Conservation (phyloP, 2,113 vertebrate genomes). For the Chinchilla lanigera region DNA sequence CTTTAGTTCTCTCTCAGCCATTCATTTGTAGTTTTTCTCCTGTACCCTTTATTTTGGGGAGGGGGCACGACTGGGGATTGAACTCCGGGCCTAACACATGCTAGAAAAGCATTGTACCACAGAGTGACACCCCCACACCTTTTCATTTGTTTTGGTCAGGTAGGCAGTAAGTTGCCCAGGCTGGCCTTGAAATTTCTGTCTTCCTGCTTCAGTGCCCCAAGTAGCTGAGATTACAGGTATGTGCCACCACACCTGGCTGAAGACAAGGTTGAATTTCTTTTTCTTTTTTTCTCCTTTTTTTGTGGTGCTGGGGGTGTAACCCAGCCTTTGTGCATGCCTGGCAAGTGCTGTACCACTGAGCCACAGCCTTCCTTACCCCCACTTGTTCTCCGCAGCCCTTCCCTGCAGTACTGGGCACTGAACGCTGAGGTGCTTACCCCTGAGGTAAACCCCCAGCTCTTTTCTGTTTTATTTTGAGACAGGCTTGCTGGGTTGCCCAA, state of each 20-base stretch:
- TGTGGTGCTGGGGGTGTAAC: background rate
- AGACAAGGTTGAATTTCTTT: background rate
- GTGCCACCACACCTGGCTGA: background rate
- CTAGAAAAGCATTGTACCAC: background rate
- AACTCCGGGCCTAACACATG: background rate
- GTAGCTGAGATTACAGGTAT: background rate
- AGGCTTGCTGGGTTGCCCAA: background rate
- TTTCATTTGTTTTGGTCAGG: background rate
- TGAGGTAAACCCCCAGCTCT: background rate
- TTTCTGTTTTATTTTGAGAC: background rate
- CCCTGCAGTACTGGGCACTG: background rate
- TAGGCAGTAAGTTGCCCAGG: background rate
- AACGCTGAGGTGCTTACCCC: background rate
- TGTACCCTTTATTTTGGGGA: background rate
- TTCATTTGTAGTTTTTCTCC: constrained; percentile 26
- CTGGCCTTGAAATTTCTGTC: background rate
- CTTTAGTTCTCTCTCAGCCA: background rate
- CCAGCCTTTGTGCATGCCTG: background rate
- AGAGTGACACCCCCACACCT: background rate
- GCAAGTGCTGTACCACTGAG: background rate
- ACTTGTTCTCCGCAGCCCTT: background rate
- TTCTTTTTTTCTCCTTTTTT: background rate
- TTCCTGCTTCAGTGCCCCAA: background rate
- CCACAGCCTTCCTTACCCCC: background rate
- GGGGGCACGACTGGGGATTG: background rate